Percentiles rank a stretch among this genome's conserved stretches.
Evolutionary conservation across 2,797 vertebrate genomes (phyloP).

Genomic region (Microcaecilia unicolor): DNA sequence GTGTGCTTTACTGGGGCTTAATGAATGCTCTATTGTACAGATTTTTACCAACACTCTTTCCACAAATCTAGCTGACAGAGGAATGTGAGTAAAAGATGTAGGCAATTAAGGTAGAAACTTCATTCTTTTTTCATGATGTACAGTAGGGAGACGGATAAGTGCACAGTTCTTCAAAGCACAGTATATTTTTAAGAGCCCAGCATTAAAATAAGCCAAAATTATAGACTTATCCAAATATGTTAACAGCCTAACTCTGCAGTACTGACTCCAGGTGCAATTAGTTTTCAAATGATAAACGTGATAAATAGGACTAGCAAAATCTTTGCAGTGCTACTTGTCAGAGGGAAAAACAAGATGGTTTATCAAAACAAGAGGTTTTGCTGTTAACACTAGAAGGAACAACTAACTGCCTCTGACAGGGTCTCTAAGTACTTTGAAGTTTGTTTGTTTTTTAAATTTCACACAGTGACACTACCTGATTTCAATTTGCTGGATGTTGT

Average conservation of each 20-base stretch:
- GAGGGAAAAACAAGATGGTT: too few species aligned
- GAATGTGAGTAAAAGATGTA: slow-evolving; percentile 84
- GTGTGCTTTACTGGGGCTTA: slow-evolving; percentile 69
- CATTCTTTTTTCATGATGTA: slow-evolving; percentile 65
- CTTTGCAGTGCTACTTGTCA: too few species aligned
- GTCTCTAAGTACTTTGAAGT: too few species aligned
- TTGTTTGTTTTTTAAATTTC: too few species aligned
- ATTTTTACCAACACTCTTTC: slow-evolving; percentile 82
- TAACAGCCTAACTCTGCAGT: slow-evolving; percentile 36
- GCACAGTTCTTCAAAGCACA: slow-evolving; percentile 30
- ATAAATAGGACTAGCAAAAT: too few species aligned
- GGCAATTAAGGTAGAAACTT: slow-evolving; percentile 90
- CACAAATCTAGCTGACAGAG: slow-evolving; percentile 82
- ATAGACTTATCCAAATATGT: slow-evolving; percentile 25
- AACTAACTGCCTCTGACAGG: too few species aligned
- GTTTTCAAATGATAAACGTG: too few species aligned
- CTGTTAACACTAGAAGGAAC: too few species aligned
- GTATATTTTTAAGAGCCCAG: slow-evolving; percentile 22
- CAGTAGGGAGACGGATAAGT: too few species aligned
- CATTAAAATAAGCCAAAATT: slow-evolving; percentile 25
- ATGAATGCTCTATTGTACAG: slow-evolving; percentile 94
- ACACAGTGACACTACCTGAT: too few species aligned
- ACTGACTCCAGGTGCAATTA: background rate
- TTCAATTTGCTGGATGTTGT: too few species aligned
- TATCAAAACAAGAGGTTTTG: too few species aligned